These are phyloP conservation scores for Phylloscopus trochilus DNA, from an alignment of 2,113 vertebrate species.

Conservation along the genomic window DNA sequence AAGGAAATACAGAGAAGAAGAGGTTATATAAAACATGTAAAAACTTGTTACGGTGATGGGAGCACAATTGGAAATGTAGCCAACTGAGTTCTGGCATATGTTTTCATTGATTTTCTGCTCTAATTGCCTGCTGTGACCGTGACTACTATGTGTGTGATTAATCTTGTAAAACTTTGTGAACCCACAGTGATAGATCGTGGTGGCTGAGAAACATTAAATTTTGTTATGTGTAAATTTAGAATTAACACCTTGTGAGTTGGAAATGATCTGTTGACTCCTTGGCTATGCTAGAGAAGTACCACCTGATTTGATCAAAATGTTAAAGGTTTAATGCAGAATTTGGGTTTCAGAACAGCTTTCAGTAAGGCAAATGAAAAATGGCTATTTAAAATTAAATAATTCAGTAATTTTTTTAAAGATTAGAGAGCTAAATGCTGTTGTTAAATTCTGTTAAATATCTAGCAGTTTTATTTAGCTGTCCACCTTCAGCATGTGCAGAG, in stretches of 20 bases:
- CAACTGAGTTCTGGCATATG: slow-evolving; percentile 13
- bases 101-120: slow-evolving; percentile 63
- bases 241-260: neutral
- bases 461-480: neutral
- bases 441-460: neutral
- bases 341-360: neutral
- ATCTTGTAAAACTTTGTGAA: neutral
- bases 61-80: neutral
- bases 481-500: neutral
- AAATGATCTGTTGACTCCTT: neutral
- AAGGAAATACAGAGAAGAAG: neutral
- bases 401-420: neutral
- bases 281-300: neutral
- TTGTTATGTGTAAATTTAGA: neutral
- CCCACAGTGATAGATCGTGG: neutral
- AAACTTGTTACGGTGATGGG: neutral
- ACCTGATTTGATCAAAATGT: neutral
- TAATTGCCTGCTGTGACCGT: neutral
- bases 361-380: neutral
- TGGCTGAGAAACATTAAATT: neutral
- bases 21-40: neutral
- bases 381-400: neutral
- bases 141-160: neutral
- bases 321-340: neutral
- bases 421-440: neutral